phyloP scores from a whole-genome alignment of 2,113 vertebrate genomes.

The Eulemur macaco region DNA sequence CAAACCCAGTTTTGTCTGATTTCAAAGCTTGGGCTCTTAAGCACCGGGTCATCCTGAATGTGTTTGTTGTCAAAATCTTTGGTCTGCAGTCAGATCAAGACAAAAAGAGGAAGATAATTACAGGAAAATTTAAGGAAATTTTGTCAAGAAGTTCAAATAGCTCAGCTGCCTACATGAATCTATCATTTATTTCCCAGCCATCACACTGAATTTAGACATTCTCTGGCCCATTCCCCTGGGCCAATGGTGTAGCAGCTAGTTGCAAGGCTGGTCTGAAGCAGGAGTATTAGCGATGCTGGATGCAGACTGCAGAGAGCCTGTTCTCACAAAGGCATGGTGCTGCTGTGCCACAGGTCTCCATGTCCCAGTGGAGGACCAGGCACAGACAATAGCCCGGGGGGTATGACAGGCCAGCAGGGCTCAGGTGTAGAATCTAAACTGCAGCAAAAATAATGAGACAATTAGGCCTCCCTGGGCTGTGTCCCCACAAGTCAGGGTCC shows the following conservation, averaged over 20 bases:
- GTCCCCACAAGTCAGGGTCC: background rate
- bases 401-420: background rate
- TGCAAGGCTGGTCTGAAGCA: background rate
- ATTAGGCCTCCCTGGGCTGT: background rate
- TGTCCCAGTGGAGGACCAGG: background rate
- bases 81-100: background rate
- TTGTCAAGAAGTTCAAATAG: background rate
- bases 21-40: background rate
- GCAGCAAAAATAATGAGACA: slow-evolving; percentile 25
- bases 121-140: background rate
- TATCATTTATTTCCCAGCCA: background rate
- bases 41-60: background rate
- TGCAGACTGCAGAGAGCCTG: fast-evolving
- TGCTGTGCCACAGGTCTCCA: background rate
- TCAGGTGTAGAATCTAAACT: background rate
- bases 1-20: background rate
- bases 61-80: background rate
- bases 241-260: background rate
- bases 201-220: background rate
- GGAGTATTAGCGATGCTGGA: background rate
- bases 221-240: background rate
- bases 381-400: background rate
- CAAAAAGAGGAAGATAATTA: background rate
- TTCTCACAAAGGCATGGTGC: background rate
- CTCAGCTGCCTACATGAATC: background rate